phyloP scores from a whole-genome alignment of 2,113 vertebrate species.

The Rhadina sibilatrix region DNA sequence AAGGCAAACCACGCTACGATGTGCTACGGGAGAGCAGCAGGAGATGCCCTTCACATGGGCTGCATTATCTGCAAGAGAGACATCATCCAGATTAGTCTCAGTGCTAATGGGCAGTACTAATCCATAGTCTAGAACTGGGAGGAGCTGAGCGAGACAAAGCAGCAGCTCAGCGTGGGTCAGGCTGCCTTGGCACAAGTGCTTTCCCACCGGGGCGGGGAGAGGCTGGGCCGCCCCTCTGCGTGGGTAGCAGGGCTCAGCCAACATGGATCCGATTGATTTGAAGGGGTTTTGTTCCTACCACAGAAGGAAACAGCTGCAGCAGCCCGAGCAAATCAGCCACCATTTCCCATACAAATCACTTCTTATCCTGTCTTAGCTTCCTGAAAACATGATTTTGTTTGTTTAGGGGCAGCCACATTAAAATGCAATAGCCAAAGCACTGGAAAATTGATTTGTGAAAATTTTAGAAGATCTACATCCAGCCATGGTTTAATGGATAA shows the following conservation, averaged over 20 bases:
- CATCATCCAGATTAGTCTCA: neutral
- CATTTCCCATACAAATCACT: conserved; percentile 64
- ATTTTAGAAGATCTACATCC: conserved; percentile 36
- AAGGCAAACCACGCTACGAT: rapidly evolving
- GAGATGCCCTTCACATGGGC: neutral
- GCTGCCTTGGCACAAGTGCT: neutral
- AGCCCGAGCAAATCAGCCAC: conserved; percentile 40
- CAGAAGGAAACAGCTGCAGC: conserved; percentile 59
- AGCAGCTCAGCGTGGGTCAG: neutral
- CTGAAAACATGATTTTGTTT: conserved; percentile 26
- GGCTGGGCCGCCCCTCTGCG: neutral
- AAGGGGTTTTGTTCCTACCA: conserved; percentile 10
- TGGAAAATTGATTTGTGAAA: conserved; percentile 63
- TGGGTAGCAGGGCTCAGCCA: conserved; percentile 18
- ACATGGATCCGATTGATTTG: conserved; percentile 20
- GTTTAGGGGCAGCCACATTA: conserved; percentile 42
- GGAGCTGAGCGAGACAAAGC: neutral
- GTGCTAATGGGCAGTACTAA: neutral
- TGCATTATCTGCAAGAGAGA: neutral
- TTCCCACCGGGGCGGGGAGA: neutral
- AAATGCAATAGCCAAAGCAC: conserved; percentile 40
- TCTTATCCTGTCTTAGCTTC: conserved; percentile 31
- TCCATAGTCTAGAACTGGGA: neutral
- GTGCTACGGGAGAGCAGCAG: neutral
- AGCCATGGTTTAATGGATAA: conserved; percentile 37